phyloP scores from a whole-genome alignment of 2,797 vertebrate species.

The Eurystomus glaucurus region DNA sequence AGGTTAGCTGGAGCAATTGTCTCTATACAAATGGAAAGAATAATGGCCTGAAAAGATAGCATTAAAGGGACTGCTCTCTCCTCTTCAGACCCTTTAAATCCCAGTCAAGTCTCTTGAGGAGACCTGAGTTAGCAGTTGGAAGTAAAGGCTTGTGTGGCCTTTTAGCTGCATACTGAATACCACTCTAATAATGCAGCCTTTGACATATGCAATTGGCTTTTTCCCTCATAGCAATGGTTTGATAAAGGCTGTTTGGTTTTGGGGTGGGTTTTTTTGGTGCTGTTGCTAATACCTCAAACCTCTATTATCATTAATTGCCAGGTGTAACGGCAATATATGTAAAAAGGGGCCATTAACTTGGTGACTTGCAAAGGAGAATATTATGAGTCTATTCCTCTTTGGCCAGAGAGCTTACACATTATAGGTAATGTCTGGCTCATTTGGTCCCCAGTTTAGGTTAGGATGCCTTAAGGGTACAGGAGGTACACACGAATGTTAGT shows the following conservation, averaged over 20 bases:
- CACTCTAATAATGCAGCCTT: not conserved
- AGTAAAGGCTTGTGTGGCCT: slow-evolving; percentile 20
- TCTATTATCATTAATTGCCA: not conserved
- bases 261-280: not conserved
- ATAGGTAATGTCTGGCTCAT: not conserved
- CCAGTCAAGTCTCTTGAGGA: slow-evolving; percentile 22
- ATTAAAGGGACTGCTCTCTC: slow-evolving; percentile 19
- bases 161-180: slow-evolving; percentile 29
- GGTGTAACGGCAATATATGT: not conserved
- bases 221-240: not conserved
- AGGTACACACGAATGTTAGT: fast-evolving
- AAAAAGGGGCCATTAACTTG: not conserved
- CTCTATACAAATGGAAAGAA: slow-evolving; percentile 64
- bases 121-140: slow-evolving; percentile 15
- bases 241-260: not conserved
- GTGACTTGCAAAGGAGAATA: not conserved
- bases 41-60: slow-evolving; percentile 48
- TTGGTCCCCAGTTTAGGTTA: not conserved
- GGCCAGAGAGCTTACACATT: not conserved
- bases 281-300: not conserved
- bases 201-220: not conserved
- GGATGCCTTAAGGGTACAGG: not conserved
- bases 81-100: slow-evolving; percentile 54
- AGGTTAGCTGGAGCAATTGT: slow-evolving; percentile 66
- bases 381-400: not conserved